These are phyloP conservation scores for Hiodon alosoides DNA, from an alignment of 2,113 vertebrate species.

Conservation along the genomic window DNA sequence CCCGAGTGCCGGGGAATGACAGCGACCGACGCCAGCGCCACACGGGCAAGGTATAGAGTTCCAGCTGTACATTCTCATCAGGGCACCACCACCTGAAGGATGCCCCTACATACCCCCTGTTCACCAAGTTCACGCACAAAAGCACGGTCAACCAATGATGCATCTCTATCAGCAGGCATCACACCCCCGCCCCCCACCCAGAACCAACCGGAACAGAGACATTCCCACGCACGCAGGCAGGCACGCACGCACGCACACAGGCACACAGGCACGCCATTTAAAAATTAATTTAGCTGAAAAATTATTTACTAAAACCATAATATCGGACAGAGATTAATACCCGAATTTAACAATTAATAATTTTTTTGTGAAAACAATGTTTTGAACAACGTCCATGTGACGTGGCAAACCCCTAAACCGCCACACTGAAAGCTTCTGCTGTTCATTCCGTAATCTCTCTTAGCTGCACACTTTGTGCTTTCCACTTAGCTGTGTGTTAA, in stretches of 20 bases:
- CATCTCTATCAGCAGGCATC: background rate
- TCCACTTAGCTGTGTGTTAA: background rate
- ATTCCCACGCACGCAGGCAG: background rate
- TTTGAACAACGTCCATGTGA: background rate
- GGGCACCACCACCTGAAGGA: background rate
- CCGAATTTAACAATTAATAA: background rate
- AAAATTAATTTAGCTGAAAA: too few species aligned
- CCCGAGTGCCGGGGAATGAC: too few species aligned
- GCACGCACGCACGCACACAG: background rate
- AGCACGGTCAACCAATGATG: too few species aligned
- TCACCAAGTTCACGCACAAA: too few species aligned
- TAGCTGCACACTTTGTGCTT: too few species aligned
- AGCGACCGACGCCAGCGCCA: too few species aligned
- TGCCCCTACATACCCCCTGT: too few species aligned
- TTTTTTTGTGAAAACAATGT: background rate
- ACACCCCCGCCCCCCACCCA: background rate
- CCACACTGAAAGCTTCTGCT: slow-evolving; percentile 7
- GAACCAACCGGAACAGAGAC: background rate
- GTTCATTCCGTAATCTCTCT: slow-evolving; percentile 3
- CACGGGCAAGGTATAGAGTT: background rate
- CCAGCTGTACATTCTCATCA: background rate
- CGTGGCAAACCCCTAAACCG: background rate
- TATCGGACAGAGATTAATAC: background rate
- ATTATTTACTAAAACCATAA: too few species aligned
- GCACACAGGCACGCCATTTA: background rate